Base-by-base conservation (phyloP, 2,888 invertebrate genomes). In the Cylloceria caligata region DNA sequence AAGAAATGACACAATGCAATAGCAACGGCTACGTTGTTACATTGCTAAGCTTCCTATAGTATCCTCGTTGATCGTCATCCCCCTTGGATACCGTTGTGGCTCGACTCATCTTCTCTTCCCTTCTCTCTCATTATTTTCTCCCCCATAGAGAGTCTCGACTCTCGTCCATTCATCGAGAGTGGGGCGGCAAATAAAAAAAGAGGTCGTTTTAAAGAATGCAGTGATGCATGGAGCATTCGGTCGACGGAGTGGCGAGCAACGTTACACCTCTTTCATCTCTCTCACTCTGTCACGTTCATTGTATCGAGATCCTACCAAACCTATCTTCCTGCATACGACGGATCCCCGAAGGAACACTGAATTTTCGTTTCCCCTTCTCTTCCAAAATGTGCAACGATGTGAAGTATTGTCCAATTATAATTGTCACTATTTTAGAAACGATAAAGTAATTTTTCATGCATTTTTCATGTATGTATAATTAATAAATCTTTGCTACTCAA, bases 1-100 rank as follows among this genome's bases (percentile, higher is more conserved):
- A 91, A 91, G 88, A 91, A 91, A 88, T 91, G 91, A 92, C 92
- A 91, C 92, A 92, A 92, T 90, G 89, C 86, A 84, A 84, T 80
- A 78, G 64, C 83, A 65, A 81, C 81, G 80, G 55, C 60, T 67
- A 57, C 57, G 71, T 82, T 80, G 83, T 80, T 86, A 80, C 77
- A 79, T 84, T 55, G 80, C 65, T 77, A 82, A 80, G 68, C 69
- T 62, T 73, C 73, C 73, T 67, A 74, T 71, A 42, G 83, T 69
- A 75, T 79, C 86, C 76, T 84, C 84, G 83, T 74, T 67, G 75
- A 80, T 76, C 75, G 83, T 78, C 86, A 81, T 85, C 85, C 86
- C 85, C 86, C 84, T 84, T 83, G 73, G 64, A 47, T 64, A n/a
- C 27, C 39, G 42, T 24, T 55, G 39, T 60, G 62, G 49, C 34